phyloP scores from a whole-genome alignment of 2,113 vertebrate species.

The Guaruba guarouba region DNA sequence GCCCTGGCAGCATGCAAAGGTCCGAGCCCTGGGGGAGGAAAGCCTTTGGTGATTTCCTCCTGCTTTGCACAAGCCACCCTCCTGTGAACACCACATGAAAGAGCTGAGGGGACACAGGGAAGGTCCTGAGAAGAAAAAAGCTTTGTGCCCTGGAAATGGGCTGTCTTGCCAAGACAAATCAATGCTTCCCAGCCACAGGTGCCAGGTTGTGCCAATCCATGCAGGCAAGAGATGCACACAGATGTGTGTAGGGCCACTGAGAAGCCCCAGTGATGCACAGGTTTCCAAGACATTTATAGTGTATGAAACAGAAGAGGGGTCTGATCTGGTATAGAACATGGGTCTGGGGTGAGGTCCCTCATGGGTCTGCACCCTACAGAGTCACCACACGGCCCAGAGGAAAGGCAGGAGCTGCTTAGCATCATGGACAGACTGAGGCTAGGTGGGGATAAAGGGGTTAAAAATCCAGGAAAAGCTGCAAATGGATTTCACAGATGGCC shows the following conservation, averaged over 20 bases:
- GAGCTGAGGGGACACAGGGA: not conserved
- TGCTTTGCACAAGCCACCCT: not conserved
- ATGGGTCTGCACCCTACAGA: not conserved
- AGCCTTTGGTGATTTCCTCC: slow-evolving; percentile 3
- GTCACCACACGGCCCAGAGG: rapidly evolving
- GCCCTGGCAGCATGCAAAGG: rapidly evolving
- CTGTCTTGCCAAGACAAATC: not conserved
- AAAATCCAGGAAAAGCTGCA: slow-evolving; percentile 3
- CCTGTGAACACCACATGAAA: not conserved
- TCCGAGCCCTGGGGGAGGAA: not conserved
- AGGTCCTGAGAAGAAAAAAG: not conserved
- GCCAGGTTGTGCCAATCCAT: not conserved
- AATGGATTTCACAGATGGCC: slow-evolving; percentile 39
- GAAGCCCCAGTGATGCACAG: rapidly evolving
- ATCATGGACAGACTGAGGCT: not conserved
- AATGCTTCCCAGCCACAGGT: not conserved
- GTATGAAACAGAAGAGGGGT: not conserved
- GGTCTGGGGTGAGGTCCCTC: not conserved
- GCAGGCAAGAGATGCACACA: rapidly evolving
- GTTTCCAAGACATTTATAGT: not conserved
- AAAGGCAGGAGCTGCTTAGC: not conserved
- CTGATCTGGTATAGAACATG: not conserved
- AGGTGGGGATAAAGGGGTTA: slow-evolving; percentile 33
- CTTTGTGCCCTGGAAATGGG: not conserved
- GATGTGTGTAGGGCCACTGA: not conserved